Evolutionary conservation across 2,888 invertebrate species (phyloP).

Genomic region (Muschampia plurimacula): DNA sequence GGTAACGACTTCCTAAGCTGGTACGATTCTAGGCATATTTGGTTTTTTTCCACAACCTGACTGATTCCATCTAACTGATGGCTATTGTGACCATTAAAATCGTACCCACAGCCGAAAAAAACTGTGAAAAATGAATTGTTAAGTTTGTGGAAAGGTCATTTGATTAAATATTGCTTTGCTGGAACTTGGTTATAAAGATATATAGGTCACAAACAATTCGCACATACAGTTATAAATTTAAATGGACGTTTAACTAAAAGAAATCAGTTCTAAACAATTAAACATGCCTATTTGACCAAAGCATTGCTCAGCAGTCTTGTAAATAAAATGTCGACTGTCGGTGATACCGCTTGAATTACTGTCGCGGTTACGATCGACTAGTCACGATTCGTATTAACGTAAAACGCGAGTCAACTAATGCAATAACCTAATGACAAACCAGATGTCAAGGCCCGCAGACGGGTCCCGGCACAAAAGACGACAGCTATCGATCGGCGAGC

Average conservation of each 20-base stretch:
- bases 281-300: constrained; percentile 11
- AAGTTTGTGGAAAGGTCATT: constrained; percentile 10
- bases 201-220: constrained; percentile 3
- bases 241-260: too few relatives aligned
- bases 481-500: constrained; percentile 74
- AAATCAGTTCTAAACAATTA: neutral
- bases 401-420: constrained; percentile 33
- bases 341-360: constrained; percentile 22
- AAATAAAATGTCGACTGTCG: constrained; percentile 7
- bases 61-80: constrained; percentile 6
- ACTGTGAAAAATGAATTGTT: neutral
- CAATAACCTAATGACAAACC: constrained; percentile 42
- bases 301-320: neutral
- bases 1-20: constrained; percentile 69
- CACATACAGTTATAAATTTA: neutral
- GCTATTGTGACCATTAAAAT: neutral
- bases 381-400: constrained; percentile 34
- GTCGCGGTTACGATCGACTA: constrained; percentile 15
- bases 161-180: constrained; percentile 7
- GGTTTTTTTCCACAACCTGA: constrained; percentile 47
- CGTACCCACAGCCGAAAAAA: neutral
- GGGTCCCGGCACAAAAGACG: constrained; percentile 67
- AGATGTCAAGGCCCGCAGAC: constrained; percentile 43
- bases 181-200: neutral
- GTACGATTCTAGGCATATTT: constrained; percentile 45